phyloP scores from a whole-genome alignment of 2,888 invertebrate species.

The Diarsia rubi region DNA sequence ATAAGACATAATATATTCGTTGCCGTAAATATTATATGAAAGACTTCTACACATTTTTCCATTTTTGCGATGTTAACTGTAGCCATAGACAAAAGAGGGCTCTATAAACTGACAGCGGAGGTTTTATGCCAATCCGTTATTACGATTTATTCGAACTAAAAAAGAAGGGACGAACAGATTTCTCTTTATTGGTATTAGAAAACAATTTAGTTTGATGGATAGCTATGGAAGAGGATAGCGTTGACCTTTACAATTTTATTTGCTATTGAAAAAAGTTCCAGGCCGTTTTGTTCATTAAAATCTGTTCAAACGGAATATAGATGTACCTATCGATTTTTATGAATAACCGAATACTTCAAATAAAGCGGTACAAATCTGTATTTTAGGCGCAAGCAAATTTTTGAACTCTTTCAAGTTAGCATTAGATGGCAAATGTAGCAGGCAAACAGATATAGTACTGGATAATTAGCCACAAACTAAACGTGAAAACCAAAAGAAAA shows the following conservation, averaged over 20 bases:
- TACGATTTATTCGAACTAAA: conserved; percentile 40
- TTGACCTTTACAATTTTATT: conserved; percentile 28
- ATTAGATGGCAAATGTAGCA: background rate
- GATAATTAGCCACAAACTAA: background rate
- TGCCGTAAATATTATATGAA: background rate
- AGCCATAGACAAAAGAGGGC: background rate
- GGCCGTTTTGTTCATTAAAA: background rate
- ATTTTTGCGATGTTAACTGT: background rate
- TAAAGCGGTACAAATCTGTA: background rate
- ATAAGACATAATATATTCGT: too few species aligned
- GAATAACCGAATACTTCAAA: background rate
- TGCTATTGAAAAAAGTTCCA: background rate
- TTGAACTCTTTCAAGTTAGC: background rate
- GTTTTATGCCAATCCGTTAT: conserved; percentile 35
- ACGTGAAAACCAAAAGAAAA: too few species aligned
- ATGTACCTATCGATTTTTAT: background rate
- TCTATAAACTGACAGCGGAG: conserved; percentile 9
- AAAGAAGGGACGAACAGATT: conserved; percentile 33
- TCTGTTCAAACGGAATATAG: background rate
- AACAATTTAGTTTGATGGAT: conserved; percentile 44
- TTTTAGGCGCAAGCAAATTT: background rate
- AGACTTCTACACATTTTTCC: background rate
- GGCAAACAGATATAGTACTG: background rate
- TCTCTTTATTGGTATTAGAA: conserved; percentile 42
- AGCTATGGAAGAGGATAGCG: conserved; percentile 14